Evolutionary conservation across 2,797 vertebrate genomes (phyloP).

Genomic region (Dryobates pubescens): DNA sequence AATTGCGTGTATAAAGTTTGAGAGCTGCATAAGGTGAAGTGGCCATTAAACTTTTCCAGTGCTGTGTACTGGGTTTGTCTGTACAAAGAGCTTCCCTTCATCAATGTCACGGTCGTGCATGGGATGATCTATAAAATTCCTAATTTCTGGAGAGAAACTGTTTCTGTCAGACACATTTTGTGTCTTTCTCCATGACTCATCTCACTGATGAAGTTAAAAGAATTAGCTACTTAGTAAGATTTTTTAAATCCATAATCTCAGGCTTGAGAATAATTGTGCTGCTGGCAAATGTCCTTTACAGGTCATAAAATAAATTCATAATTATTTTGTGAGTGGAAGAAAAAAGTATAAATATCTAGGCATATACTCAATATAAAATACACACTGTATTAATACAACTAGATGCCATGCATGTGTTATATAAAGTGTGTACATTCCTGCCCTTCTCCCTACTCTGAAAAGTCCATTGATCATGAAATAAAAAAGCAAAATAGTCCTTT

Average conservation of each 20-base stretch:
- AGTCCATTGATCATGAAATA: not conserved
- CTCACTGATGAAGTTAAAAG: not conserved
- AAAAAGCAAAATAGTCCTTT: not conserved
- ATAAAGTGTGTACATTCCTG: not conserved
- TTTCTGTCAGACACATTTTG: not conserved
- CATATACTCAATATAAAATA: not conserved
- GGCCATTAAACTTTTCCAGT: not conserved
- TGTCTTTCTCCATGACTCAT: not conserved
- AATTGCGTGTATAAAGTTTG: not conserved
- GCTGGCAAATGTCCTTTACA: not conserved
- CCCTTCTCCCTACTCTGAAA: not conserved
- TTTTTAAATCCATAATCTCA: not conserved
- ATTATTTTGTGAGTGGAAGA: not conserved
- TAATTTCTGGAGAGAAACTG: slow-evolving; percentile 7
- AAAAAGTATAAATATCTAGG: not conserved
- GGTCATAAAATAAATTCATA: not conserved
- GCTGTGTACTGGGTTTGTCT: not conserved
- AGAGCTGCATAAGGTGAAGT: not conserved
- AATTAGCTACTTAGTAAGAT: not conserved
- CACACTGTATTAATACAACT: not conserved
- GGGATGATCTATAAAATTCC: not conserved
- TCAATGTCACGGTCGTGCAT: not conserved
- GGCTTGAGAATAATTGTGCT: not conserved
- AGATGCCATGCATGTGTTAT: not conserved
- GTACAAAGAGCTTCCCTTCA: not conserved